Evolutionary conservation across 2,888 invertebrate species (phyloP).

Genomic region (Hybos culiciformis): DNA sequence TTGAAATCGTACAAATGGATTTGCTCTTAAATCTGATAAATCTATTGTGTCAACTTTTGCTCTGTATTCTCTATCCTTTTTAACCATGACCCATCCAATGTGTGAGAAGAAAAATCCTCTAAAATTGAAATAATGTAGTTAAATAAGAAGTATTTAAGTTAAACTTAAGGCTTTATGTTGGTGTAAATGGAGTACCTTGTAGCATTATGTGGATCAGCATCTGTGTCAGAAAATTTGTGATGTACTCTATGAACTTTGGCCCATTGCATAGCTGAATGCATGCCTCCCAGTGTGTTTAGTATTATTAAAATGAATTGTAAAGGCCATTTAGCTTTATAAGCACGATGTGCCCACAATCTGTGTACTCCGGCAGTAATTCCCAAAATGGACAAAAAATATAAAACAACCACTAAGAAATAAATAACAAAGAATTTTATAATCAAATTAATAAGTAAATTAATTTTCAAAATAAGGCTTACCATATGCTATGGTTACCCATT

Average conservation of each 20-base stretch:
- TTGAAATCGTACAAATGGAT: constrained; percentile 74
- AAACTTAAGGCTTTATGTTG: background rate
- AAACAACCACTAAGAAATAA: constrained; percentile 51
- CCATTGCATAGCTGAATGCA: constrained; percentile 69
- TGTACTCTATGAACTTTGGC: constrained; percentile 72
- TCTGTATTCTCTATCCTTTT: constrained; percentile 82
- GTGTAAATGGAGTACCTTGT: constrained; percentile 36
- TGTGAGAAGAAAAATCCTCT: constrained; percentile 95
- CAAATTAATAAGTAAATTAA: too few species aligned
- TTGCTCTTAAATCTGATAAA: constrained; percentile 64
- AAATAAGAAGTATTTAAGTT: constrained; percentile 1
- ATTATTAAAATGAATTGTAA: constrained; percentile 63
- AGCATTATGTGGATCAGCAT: constrained; percentile 89
- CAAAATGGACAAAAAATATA: constrained; percentile 67
- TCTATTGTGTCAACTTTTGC: constrained; percentile 76
- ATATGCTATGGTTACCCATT: constrained; percentile 53
- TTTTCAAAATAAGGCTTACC: constrained; percentile 37
- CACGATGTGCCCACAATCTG: constrained; percentile 87
- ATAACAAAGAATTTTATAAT: constrained; percentile 11
- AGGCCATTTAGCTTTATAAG: constrained; percentile 91
- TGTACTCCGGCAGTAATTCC: constrained; percentile 97
- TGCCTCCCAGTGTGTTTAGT: constrained; percentile 84
- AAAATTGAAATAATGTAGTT: background rate
- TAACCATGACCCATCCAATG: constrained; percentile 83
- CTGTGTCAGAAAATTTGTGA: constrained; percentile 87